Percentiles rank a stretch among this genome's conserved stretches.
Evolutionary conservation across 2,888 invertebrate genomes (phyloP).

Genomic region (Blastobasis adustella): DNA sequence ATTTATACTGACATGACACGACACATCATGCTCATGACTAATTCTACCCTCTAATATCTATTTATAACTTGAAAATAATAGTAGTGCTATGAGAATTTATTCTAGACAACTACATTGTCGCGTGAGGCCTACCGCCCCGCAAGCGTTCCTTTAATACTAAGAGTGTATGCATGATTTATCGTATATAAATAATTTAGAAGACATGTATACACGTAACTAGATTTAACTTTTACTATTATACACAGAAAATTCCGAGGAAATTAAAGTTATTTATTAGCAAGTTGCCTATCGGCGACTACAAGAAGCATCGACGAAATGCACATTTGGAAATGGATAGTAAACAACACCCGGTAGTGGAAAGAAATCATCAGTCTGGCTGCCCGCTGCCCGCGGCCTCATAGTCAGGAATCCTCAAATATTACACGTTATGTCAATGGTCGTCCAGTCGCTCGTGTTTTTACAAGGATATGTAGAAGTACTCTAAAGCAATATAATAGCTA

Average conservation of each 20-base stretch:
- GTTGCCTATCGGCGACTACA: conserved; percentile 40
- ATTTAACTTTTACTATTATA: conserved; percentile 48
- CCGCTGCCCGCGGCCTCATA: conserved; percentile 33
- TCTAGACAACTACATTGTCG: conserved; percentile 65
- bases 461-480: conserved; percentile 73
- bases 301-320: conserved; percentile 59
- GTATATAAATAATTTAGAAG: conserved; percentile 67
- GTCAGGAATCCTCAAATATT: conserved; percentile 15
- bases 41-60: conserved; percentile 65
- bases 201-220: conserved; percentile 61
- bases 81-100: conserved; percentile 70
- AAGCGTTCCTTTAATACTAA: conserved; percentile 64
- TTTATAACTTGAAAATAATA: conserved; percentile 66
- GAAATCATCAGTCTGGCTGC: conserved; percentile 55
- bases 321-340: conserved; percentile 54
- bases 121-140: conserved; percentile 58
- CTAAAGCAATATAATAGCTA: conserved; percentile 73
- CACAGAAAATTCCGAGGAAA: conserved; percentile 33
- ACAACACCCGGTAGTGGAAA: no score
- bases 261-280: conserved; percentile 31
- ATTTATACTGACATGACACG: conserved; percentile 74
- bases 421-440: not conserved
- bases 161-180: conserved; percentile 73
- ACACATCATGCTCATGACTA: conserved; percentile 70
- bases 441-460: conserved; percentile 59